phyloP scores from a whole-genome alignment of 2,113 vertebrate genomes.

The Columba janthina region DNA sequence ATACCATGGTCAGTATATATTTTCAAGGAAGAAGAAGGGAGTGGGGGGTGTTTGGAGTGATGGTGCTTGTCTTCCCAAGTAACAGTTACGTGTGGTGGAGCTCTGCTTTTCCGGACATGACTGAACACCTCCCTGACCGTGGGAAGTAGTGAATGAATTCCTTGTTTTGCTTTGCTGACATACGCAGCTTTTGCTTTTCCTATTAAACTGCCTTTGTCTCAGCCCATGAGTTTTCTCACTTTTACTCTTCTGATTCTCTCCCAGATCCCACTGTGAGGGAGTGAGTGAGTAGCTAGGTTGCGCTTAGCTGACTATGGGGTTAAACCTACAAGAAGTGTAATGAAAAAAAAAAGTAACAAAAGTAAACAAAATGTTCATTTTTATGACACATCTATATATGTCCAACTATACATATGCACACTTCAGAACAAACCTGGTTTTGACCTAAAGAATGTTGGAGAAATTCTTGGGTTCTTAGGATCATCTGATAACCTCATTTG shows the following conservation, averaged over 20 bases:
- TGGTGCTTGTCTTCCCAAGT: no score
- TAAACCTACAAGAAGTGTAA: neutral
- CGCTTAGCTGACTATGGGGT: neutral
- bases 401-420: no score
- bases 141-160: neutral
- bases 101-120: neutral
- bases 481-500: neutral
- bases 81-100: accelerated
- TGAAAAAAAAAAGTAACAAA: neutral
- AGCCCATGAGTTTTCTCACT: neutral
- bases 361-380: neutral
- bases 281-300: accelerated
- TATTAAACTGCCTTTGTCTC: neutral
- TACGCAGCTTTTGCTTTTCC: accelerated
- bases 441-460: neutral
- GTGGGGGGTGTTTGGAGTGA: no score
- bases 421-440: neutral
- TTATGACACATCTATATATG: neutral
- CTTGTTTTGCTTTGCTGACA: neutral
- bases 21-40: no score
- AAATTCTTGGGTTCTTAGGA: neutral
- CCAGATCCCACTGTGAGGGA: accelerated
- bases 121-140: accelerated
- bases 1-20: no score
- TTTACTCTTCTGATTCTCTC: neutral